Conservation (phyloP, 2,113 vertebrate genomes). For the Melanerpes formicivorus region DNA sequence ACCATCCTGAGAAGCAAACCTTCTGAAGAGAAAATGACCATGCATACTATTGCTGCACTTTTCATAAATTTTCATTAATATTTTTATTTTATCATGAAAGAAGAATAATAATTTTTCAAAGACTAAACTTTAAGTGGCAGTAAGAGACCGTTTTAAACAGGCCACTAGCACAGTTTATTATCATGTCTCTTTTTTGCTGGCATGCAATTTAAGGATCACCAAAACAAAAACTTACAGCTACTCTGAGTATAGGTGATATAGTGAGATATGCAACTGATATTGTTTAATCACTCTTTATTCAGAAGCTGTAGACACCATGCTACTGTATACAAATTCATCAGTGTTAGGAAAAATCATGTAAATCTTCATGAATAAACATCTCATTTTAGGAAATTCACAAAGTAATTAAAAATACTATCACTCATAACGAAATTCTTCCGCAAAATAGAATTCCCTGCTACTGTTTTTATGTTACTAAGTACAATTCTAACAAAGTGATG, state of each 20-base stretch:
- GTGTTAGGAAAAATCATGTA: slow-evolving; percentile 8
- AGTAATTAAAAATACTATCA: slow-evolving; percentile 33
- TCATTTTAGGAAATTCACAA: slow-evolving; percentile 34
- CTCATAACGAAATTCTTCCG: background rate
- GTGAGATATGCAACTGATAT: background rate
- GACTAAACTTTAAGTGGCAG: slow-evolving; percentile 1
- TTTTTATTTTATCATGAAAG: slow-evolving; percentile 15
- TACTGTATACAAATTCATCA: background rate
- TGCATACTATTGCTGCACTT: background rate
- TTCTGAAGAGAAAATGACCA: background rate
- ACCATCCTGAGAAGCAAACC: background rate
- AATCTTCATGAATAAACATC: slow-evolving; percentile 4
- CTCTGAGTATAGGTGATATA: slow-evolving; percentile 14
- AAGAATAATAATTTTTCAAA: slow-evolving; percentile 34
- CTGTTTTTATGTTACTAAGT: slow-evolving; percentile 5
- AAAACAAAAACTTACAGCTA: background rate
- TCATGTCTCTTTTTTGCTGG: background rate
- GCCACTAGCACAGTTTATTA: background rate
- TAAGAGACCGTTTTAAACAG: background rate
- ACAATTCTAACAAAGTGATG: slow-evolving; percentile 2
- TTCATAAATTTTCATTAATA: background rate
- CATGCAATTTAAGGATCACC: background rate
- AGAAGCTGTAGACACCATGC: background rate
- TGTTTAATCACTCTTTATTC: slow-evolving; percentile 16
- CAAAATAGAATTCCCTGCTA: background rate